Base-by-base conservation (phyloP, 2,797 vertebrate genomes). In the Dendrocincla fuliginosa region DNA sequence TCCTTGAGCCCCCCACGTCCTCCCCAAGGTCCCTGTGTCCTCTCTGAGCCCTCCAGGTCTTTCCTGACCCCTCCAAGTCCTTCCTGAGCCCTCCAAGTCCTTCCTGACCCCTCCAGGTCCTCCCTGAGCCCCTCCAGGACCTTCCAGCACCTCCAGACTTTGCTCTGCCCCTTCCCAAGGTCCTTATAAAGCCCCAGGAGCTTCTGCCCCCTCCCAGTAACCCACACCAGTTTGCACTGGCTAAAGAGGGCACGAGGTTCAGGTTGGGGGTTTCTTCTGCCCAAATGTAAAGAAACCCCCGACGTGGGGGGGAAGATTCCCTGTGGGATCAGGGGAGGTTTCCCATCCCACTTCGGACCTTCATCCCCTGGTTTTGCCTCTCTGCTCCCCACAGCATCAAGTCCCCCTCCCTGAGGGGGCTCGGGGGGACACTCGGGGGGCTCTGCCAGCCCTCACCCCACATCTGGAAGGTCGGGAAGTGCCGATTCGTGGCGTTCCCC, bases 311-410 rank as follows among this genome's bases (percentile, higher is more conserved):
- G 30, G 17, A 47, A 11, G 49, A 28, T 28, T 28, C 49, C 49
- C 27, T 50, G 49, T 50, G 5, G 32, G 7, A 5, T 5, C 52
- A 8, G 35, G 28, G 4, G 49, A 41, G 39, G 35, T 67, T 42
- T 41, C 2, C 0, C 47, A 24, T 5, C 47, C 61, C 7, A 0
- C 22, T 5, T 4, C 3, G 1, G 70, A 42, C 22, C 13, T 78
- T 30, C 22, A 3, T 8, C 19, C 63, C 28, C 12, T 5, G 5
- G 1, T 35, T 50, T 20, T 16, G 15, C 30, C n/a, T 2, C 60
- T 14, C 25, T 3, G 59, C 32, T 42, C 32, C 74, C 30, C 7
- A 30, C 23, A 49, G 59, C 37, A 41, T 27, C 35, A 37, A 24
- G 4, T 37, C 7, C 35, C 7, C 9, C 55, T 17, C 35, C 35